Conservation (phyloP, 2,113 vertebrate species). For the Hoplias malabaricus region DNA sequence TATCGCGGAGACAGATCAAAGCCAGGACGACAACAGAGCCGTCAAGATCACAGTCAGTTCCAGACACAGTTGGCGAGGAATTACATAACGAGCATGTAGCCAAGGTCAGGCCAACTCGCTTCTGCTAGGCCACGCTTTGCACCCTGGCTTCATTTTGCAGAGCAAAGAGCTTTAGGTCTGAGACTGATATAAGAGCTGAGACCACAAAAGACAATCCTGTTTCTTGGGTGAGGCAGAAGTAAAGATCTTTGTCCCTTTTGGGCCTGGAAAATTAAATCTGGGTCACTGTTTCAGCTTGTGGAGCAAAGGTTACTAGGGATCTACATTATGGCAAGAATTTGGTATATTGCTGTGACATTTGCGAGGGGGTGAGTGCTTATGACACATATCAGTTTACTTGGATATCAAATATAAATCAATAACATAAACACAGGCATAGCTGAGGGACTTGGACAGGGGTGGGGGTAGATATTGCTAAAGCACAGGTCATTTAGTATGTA, state of each 20-base stretch:
- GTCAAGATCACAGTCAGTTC: constrained; percentile 38
- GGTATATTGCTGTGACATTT: too few relatives aligned
- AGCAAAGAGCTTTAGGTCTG: background rate
- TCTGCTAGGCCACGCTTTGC: constrained; percentile 11
- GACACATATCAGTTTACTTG: too few relatives aligned
- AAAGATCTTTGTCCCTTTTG: background rate
- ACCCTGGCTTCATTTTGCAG: background rate
- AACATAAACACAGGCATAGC: too few relatives aligned
- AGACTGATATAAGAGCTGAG: background rate
- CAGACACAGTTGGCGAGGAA: constrained; percentile 42
- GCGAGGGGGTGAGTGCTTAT: too few relatives aligned
- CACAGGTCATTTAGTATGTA: too few relatives aligned
- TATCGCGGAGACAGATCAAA: constrained; percentile 53
- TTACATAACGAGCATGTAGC: constrained; percentile 34
- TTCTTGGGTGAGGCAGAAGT: background rate
- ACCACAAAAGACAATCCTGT: background rate
- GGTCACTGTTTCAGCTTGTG: background rate
- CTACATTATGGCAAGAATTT: too few relatives aligned
- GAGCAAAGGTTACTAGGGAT: background rate
- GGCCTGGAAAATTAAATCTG: background rate
- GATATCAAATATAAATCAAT: too few relatives aligned
- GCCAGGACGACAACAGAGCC: constrained; percentile 46
- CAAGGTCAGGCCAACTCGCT: constrained; percentile 31
- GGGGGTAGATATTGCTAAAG: too few relatives aligned
- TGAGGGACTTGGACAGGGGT: too few relatives aligned